These are phyloP conservation scores for Phyllotreta cruciferae DNA, from an alignment of 2,888 invertebrate species.

Conservation along the genomic window DNA sequence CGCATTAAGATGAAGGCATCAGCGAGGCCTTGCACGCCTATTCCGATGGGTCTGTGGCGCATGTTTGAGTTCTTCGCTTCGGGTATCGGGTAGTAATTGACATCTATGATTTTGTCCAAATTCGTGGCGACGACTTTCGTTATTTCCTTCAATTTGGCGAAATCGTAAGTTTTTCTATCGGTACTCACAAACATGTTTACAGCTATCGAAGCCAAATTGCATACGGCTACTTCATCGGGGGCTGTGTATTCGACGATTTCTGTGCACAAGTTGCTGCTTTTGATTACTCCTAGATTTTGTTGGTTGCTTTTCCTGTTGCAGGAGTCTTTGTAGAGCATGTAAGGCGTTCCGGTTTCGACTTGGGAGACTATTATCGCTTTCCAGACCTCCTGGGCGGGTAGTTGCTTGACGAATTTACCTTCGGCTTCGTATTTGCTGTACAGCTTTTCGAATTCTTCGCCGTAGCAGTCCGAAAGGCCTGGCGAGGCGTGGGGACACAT, in stretches of 20 bases:
- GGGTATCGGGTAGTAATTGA: slow-evolving; percentile 93
- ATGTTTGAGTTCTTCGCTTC: slow-evolving; percentile 89
- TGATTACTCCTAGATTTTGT: slow-evolving; percentile 97
- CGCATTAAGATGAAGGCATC: slow-evolving; percentile 96
- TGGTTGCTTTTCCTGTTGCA: slow-evolving; percentile 98
- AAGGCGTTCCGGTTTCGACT: slow-evolving; percentile 98
- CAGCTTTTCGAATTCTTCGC: slow-evolving; percentile 89
- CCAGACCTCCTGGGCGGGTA: slow-evolving; percentile 90
- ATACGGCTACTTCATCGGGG: slow-evolving; percentile 94
- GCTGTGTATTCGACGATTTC: slow-evolving; percentile 97
- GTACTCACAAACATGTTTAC: slow-evolving; percentile 90
- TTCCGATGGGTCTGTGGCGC: slow-evolving; percentile 85
- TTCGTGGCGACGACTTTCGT: slow-evolving; percentile 89
- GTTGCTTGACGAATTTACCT: slow-evolving; percentile 66
- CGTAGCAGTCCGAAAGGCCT: slow-evolving; percentile 91
- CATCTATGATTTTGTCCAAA: slow-evolving; percentile 95
- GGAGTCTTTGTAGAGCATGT: slow-evolving; percentile 95
- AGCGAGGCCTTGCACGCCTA: slow-evolving; percentile 95
- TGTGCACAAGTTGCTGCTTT: slow-evolving; percentile 97
- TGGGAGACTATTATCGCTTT: slow-evolving; percentile 92
- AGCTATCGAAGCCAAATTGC: slow-evolving; percentile 97
- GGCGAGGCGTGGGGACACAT: slow-evolving; percentile 97
- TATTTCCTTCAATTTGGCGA: slow-evolving; percentile 83
- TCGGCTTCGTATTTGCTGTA: slow-evolving; percentile 88
- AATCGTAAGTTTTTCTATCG: slow-evolving; percentile 82